These are phyloP conservation scores for Trochalopteron elliotii DNA, from an alignment of 2,113 vertebrate species.

Conservation along the genomic window DNA sequence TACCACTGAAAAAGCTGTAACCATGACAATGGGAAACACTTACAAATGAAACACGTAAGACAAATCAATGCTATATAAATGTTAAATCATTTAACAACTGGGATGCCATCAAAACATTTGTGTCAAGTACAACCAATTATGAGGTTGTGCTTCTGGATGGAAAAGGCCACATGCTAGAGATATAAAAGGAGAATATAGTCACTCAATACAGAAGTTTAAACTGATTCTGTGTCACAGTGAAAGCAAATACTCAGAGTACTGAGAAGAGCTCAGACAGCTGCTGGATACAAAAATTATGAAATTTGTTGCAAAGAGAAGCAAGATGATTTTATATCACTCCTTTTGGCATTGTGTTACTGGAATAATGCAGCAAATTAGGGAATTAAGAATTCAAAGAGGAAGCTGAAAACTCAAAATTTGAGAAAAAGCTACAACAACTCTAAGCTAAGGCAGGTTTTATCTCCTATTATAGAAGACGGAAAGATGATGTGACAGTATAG, in stretches of 20 bases:
- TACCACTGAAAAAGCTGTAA: not conserved
- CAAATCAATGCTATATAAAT: not conserved
- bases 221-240: not conserved
- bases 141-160: not conserved
- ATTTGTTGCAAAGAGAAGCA: not conserved
- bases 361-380: not conserved
- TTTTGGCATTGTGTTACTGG: not conserved
- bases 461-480: not conserved
- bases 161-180: not conserved
- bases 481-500: not conserved
- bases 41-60: not conserved
- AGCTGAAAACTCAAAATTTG: not conserved
- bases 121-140: not conserved
- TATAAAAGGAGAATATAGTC: not conserved
- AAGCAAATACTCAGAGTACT: not conserved
- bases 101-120: not conserved
- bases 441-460: not conserved
- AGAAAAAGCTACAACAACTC: not conserved
- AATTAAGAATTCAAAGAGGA: not conserved
- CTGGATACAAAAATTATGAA: not conserved
- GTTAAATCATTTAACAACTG: not conserved
- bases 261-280: not conserved
- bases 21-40: not conserved
- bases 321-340: not conserved
- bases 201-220: not conserved